A percentile compares a stretch with the other conserved stretches of the same genome.
These are phyloP conservation scores for Liodrosophila aerea DNA, from an alignment of 2,888 invertebrate species.

Conservation along the genomic window DNA sequence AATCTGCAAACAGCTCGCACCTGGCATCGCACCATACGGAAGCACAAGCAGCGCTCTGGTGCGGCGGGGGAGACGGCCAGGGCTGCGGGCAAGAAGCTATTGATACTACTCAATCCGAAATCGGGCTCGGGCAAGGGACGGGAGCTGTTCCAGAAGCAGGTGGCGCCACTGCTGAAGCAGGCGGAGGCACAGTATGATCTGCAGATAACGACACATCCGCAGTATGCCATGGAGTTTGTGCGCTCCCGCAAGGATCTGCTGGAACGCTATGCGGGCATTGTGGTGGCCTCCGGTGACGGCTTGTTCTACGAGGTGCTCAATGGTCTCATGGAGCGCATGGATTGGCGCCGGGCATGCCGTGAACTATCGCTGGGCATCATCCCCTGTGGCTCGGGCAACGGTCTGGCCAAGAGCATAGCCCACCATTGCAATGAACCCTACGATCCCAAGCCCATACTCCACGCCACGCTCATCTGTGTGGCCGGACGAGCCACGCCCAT, in stretches of 20 bases:
- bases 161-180: slow-evolving; percentile 92
- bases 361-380: slow-evolving; percentile 93
- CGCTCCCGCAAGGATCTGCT: slow-evolving; percentile 86
- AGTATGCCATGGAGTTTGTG: slow-evolving; percentile 92
- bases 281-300: slow-evolving; percentile 92
- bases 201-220: slow-evolving; percentile 92
- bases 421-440: slow-evolving; percentile 91
- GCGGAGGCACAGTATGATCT: slow-evolving; percentile 94
- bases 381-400: slow-evolving; percentile 99
- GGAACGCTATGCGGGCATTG: slow-evolving; percentile 84
- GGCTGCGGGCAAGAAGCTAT: slow-evolving; percentile 79
- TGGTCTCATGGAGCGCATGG: slow-evolving; percentile 94
- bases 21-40: slow-evolving; percentile 90
- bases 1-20: slow-evolving; percentile 91
- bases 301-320: slow-evolving; percentile 92
- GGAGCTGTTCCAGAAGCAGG: slow-evolving; percentile 91
- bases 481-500: slow-evolving; percentile 89
- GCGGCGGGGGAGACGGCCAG: slow-evolving; percentile 1
- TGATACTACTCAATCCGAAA: slow-evolving; percentile 95
- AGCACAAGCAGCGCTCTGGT: slow-evolving; percentile 82
- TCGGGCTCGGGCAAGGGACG: slow-evolving; percentile 96
- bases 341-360: slow-evolving; percentile 91
- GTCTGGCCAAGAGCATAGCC: slow-evolving; percentile 93
- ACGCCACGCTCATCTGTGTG: slow-evolving; percentile 90
- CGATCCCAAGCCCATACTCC: slow-evolving; percentile 89